Percentiles rank a stretch among this genome's conserved stretches.
phyloP scores from a whole-genome alignment of 64 coral and sea anemone species.

The Montipora cactus region DNA sequence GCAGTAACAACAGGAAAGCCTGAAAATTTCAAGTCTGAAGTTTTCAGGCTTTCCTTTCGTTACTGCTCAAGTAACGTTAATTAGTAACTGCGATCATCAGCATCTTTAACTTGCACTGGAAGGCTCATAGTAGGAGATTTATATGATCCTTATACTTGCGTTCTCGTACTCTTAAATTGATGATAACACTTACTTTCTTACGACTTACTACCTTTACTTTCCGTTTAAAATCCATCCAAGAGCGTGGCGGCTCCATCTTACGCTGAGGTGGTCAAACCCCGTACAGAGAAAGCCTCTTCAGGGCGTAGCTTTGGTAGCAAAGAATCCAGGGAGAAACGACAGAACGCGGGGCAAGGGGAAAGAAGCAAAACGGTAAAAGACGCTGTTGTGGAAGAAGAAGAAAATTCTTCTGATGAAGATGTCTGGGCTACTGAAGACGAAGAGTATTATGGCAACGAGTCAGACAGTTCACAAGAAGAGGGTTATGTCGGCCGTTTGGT shows the following conservation, averaged over 20 bases:
- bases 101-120: no score
- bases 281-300: background rate
- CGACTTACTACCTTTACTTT: background rate
- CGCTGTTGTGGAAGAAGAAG: background rate
- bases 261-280: slow-evolving; percentile 9
- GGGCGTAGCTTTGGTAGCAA: background rate
- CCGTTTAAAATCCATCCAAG: background rate
- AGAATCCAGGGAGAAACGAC: background rate
- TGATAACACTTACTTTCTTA: background rate
- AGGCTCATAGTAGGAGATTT: no score
- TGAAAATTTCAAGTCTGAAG: no score
- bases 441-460: slow-evolving; percentile 14
- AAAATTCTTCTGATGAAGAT: slow-evolving; percentile 36
- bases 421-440: slow-evolving; percentile 49
- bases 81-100: no score
- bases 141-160: no score
- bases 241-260: background rate
- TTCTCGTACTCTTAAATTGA: no score
- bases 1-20: no score
- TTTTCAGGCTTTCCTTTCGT: no score
- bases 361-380: background rate
- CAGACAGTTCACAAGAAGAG: slow-evolving; percentile 33
- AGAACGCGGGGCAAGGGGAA: background rate
- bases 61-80: no score
- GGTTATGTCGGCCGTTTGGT: background rate